A percentile compares a stretch with the other conserved stretches of the same genome.
Evolutionary conservation across 2,888 invertebrate genomes (phyloP).

Genomic region (Aproaerema taeniolella): DNA sequence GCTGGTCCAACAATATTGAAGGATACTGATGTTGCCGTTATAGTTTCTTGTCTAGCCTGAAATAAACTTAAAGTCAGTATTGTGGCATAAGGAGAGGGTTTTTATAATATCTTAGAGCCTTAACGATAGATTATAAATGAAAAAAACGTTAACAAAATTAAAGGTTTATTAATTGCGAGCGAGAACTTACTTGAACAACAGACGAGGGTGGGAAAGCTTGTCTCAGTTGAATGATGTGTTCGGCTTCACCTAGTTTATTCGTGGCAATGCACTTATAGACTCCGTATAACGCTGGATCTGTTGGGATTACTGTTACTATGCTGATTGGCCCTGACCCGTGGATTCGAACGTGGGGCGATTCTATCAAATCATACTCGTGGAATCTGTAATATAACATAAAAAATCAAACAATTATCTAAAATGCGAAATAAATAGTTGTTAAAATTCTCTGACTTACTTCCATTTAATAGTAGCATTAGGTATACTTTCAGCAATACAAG

Average conservation of each 20-base stretch:
- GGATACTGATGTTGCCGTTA: slow-evolving; percentile 90
- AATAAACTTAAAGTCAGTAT: no score
- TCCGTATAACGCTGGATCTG: slow-evolving; percentile 81
- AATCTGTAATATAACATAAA: slow-evolving; percentile 35
- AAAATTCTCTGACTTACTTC: slow-evolving; percentile 67
- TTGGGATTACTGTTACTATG: slow-evolving; percentile 82
- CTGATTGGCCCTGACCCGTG: slow-evolving; percentile 84
- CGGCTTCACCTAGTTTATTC: slow-evolving; percentile 84
- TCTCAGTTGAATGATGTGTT: slow-evolving; percentile 82
- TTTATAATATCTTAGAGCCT: no score
- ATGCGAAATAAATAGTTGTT: background rate
- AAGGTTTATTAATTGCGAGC: no score
- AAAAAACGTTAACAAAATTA: no score
- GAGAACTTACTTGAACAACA: slow-evolving; percentile 70
- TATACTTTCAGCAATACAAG: slow-evolving; percentile 91
- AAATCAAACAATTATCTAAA: background rate
- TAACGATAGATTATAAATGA: background rate
- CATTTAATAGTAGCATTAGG: slow-evolving; percentile 95
- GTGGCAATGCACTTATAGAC: slow-evolving; percentile 89
- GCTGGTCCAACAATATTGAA: slow-evolving; percentile 87
- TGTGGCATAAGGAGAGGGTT: no score
- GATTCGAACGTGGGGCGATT: slow-evolving; percentile 77
- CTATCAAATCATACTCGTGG: slow-evolving; percentile 73
- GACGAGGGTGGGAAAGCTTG: slow-evolving; percentile 84
- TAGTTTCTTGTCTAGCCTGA: slow-evolving; percentile 81